Conservation (phyloP, 1,140 invertebrate genomes). For the Drosophila mojavensis region DNA sequence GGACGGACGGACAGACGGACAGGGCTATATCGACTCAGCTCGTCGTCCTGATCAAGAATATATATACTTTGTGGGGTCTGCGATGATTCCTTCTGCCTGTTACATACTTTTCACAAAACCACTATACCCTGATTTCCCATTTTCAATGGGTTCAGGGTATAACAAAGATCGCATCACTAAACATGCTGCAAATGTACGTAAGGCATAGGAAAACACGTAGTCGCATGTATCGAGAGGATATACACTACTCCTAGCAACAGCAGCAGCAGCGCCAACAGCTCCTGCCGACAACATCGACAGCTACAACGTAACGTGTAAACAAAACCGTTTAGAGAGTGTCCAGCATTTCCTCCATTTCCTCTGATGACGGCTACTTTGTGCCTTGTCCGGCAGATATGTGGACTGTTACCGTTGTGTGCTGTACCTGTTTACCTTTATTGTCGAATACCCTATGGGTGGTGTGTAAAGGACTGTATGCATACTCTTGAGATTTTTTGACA, state of each 20-base stretch:
- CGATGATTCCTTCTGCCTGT: too few relatives aligned
- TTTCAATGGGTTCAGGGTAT: too few relatives aligned
- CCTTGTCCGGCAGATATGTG: background rate
- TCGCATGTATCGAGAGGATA: slow-evolving; percentile 62
- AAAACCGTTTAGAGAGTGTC: slow-evolving; percentile 64
- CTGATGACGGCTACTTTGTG: slow-evolving; percentile 43
- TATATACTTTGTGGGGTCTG: too few relatives aligned
- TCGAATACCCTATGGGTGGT: background rate
- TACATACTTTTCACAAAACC: too few relatives aligned
- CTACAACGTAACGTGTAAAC: slow-evolving; percentile 59
- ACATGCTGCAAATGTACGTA: slow-evolving; percentile 73
- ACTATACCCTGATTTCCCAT: too few relatives aligned
- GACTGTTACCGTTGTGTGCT: background rate
- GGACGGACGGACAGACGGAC: too few relatives aligned
- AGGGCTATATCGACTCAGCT: too few relatives aligned
- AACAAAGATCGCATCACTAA: slow-evolving; percentile 80
- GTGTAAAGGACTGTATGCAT: background rate
- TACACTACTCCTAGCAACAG: slow-evolving; percentile 9
- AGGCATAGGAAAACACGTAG: slow-evolving; percentile 70
- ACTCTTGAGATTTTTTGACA: too few relatives aligned
- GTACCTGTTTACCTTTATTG: slow-evolving; percentile 9
- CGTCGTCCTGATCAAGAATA: too few relatives aligned
- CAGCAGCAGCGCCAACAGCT: slow-evolving; percentile 1
- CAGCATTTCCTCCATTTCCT: slow-evolving; percentile 33
- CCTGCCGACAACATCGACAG: slow-evolving; percentile 7